phyloP scores from a whole-genome alignment of 2,113 vertebrate genomes.

The Dendrocopos noguchii region DNA sequence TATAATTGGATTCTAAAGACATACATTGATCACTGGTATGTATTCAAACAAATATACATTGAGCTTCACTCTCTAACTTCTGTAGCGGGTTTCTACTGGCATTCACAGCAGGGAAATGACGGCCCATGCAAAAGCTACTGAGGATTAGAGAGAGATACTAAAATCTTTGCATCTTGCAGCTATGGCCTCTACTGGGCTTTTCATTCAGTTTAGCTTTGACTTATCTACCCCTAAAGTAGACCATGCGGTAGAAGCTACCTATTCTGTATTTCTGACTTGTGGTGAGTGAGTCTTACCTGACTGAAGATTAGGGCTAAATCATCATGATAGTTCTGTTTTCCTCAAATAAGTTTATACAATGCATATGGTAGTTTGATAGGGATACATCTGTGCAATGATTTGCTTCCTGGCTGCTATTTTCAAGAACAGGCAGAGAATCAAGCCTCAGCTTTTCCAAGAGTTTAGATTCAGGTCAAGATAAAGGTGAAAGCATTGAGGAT shows the following conservation, averaged over 20 bases:
- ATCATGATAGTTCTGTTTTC: background rate
- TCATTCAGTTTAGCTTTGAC: background rate
- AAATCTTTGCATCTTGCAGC: background rate
- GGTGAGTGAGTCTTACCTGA: background rate
- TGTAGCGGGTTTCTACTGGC: background rate
- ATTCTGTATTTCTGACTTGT: background rate
- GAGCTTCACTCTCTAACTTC: background rate
- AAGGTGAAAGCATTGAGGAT: background rate
- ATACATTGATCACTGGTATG: background rate
- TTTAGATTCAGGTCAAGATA: background rate
- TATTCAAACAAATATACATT: background rate
- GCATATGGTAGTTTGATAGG: background rate
- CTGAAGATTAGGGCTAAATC: background rate
- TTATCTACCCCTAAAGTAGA: background rate
- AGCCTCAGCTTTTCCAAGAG: background rate
- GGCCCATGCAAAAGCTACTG: background rate
- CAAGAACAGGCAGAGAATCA: background rate
- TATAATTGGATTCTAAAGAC: background rate
- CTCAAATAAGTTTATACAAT: background rate
- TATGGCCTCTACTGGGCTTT: background rate
- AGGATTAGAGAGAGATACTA: background rate
- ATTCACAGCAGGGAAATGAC: background rate
- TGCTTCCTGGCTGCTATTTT: background rate
- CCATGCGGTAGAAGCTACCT: background rate
- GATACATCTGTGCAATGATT: background rate